Evolutionary conservation across 2,797 vertebrate genomes (phyloP).

Genomic region (Myripristis murdjan): DNA sequence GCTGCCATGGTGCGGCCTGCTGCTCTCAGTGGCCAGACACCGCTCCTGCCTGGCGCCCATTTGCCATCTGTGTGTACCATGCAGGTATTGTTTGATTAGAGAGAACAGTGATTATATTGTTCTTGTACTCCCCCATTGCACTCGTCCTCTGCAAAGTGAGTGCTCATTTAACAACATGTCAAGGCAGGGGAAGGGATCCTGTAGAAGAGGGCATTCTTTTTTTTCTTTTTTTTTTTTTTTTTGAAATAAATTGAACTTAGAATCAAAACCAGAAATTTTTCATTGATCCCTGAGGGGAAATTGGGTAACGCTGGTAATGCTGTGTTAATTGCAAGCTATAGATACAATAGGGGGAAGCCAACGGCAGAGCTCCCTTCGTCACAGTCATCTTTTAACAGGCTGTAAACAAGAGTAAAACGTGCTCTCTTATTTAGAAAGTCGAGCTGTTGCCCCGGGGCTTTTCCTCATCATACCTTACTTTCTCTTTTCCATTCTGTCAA

Average conservation of each 20-base stretch:
- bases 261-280: too few species aligned
- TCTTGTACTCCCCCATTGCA: conserved; percentile 30
- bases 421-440: conserved; percentile 11
- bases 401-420: conserved; percentile 17
- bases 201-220: conserved; percentile 27
- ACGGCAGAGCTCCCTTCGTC: conserved; percentile 5
- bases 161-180: conserved; percentile 34
- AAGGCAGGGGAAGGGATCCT: conserved; percentile 18
- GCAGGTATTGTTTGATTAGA: conserved; percentile 49
- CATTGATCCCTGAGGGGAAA: too few species aligned
- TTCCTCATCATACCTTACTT: conserved; percentile 38
- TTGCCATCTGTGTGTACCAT: conserved; percentile 80
- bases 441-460: conserved; percentile 37
- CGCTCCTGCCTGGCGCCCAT: conserved; percentile 63
- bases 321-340: conserved; percentile 11
- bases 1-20: conserved; percentile 64
- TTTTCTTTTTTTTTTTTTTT: too few species aligned
- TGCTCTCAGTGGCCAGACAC: conserved; percentile 71
- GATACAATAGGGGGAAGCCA: conserved; percentile 17
- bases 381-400: conserved; percentile 24
- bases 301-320: too few species aligned
- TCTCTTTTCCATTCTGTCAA: conserved; percentile 56
- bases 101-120: conserved; percentile 39
- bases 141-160: conserved; percentile 18
- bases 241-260: conserved; percentile 27